These are phyloP conservation scores for Thyatira batis DNA, from an alignment of 2,888 invertebrate species.

Conservation along the genomic window DNA sequence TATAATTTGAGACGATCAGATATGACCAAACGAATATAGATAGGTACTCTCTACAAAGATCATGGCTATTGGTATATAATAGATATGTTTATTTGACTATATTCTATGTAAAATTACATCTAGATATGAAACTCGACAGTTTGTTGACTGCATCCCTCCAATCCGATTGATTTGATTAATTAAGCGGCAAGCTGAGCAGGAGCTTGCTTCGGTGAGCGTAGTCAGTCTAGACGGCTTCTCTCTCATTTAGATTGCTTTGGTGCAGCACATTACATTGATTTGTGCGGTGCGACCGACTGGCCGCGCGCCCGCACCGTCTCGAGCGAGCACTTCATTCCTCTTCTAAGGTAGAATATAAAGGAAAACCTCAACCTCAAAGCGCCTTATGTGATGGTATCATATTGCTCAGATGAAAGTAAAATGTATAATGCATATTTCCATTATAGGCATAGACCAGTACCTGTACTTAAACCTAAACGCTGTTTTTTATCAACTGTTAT, in stretches of 20 bases:
- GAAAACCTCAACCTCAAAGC: no score
- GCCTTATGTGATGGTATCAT: neutral
- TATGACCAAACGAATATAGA: no score
- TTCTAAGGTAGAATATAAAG: neutral
- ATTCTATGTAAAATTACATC: no score
- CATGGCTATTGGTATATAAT: no score
- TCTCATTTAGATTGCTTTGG: constrained; percentile 44
- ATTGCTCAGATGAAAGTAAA: constrained; percentile 8
- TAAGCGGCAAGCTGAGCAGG: constrained; percentile 30
- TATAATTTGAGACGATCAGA: no score
- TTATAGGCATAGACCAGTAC: no score
- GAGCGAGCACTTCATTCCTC: constrained; percentile 15
- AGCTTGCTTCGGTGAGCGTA: constrained; percentile 14
- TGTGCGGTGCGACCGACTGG: constrained; percentile 49
- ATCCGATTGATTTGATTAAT: constrained; percentile 49
- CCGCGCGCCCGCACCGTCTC: constrained; percentile 19
- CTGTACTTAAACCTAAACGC: no score
- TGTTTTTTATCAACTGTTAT: no score
- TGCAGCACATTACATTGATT: constrained; percentile 60
- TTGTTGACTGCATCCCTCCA: constrained; percentile 16
- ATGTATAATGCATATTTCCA: no score
- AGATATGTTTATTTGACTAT: no score
- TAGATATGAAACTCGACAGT: constrained; percentile 17
- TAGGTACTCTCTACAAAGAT: no score
- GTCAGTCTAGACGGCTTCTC: constrained; percentile 44